Base-by-base conservation (phyloP, 2,113 vertebrate species). In the Nycticebus coucang region DNA sequence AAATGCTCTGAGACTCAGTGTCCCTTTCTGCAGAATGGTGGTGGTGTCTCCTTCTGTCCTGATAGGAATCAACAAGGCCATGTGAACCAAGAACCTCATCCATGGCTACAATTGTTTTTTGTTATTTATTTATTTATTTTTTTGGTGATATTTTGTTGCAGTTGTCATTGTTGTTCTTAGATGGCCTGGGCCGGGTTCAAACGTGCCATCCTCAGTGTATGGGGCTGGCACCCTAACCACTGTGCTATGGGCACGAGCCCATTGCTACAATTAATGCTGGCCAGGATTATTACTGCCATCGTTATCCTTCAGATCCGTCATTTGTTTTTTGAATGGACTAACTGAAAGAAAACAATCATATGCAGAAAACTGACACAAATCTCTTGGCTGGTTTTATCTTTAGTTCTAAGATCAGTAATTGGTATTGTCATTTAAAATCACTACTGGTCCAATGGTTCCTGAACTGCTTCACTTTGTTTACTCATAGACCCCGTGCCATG, bases 381-480 rank as follows among this genome's bases (percentile, higher is more conserved):
- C 55, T 77, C 64, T 59, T 15, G 72, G 53, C 37, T 59, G 14
- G 5, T 85, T 77, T 87, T 35, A 26, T 50, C 35, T 37, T 69
- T n/a, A 59, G 26, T 55, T 66, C 41, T 53, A 82, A 93, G 93
- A 60, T 84, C 13, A 55, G 45, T 79, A 66, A 59, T 37, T 77
- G 19, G 74, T 82, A 37, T 72, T 75, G 50, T 87, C 81, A 24
- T 89, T 96, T 87, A 72, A 92, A 77, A 72, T 69, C 53, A 35
- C 60, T 28, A 18, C 68, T 64, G 30, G 24, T 41, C 22, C n/a
- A 30, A 82, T 78, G 37, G 9, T 60, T 77, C 41, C 81, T 81
- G 41, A 85, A 74, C 59, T 22, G 69, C 35, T 66, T 37, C 55
- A 4, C 5, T 50, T 50, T n/a, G 14, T 55, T 79, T 30, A 62